Base-by-base conservation (phyloP, 2,797 vertebrate genomes). In the Kryptolebias ocellatus region DNA sequence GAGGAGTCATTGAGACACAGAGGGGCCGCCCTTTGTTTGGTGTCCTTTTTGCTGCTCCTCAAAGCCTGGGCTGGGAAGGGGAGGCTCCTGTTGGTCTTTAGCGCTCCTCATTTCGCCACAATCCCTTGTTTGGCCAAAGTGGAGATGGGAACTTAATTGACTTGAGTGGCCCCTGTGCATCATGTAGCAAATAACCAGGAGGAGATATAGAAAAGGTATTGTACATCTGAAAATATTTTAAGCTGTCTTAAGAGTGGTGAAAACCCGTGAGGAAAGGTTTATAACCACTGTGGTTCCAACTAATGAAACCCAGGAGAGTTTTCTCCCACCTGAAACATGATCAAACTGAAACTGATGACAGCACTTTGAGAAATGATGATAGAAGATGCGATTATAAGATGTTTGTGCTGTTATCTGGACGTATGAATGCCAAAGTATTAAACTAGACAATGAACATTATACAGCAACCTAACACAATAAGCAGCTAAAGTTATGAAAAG, bases 131-230 rank as follows among this genome's bases (percentile, higher is more conserved):
- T 96, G 95, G 96, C 94, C 94, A 89, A 95, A 95, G 95, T 93
- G 94, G 95, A 96, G 96, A 97, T 96, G 95, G 96, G 96, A 98
- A 96, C 96, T 98, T 98, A 97, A 98, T 98, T 96, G 96, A 97
- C 96, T 97, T 88, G 88, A 93, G 88, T 93, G 92, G 92, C 90
- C 91, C 87, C 90, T 81, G 87, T 87, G 87, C 87, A 83, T 79
- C 74, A 34, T 54, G 84, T 62, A 79, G 86, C 87, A 86, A 90
- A 90, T 89, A 87, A 92, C 89, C 85, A 89, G 70, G 72, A 46
- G 75, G 68, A 86, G 76, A 85, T 72, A 92, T 83, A 92, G 87
- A 84, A 86, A 81, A 88, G 65, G 76, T 88, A 90, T 90, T 93
- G 88, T 92, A 83, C 63, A 65, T 81, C 61, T 47, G 53, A 72